Evolutionary conservation across 2,888 invertebrate genomes (phyloP).

Genomic region (Onchidella celtica): DNA sequence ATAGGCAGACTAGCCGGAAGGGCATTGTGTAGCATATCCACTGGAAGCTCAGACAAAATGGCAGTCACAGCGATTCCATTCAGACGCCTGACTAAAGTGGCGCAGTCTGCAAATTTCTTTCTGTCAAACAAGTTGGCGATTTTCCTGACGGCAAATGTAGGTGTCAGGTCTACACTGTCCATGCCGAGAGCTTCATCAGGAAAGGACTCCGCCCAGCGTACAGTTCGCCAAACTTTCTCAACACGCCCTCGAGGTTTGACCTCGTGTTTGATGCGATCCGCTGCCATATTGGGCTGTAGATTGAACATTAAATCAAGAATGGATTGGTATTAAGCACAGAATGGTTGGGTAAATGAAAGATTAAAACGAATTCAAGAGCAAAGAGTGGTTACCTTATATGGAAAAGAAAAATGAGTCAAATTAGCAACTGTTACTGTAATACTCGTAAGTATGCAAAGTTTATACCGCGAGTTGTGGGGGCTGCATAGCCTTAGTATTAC

Average conservation of each 20-base stretch:
- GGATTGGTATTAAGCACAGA: too few species aligned
- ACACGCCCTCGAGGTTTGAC: constrained; percentile 62
- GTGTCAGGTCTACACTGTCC: constrained; percentile 79
- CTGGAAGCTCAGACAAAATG: constrained; percentile 86
- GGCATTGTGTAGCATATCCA: constrained; percentile 93
- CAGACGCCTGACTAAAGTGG: constrained; percentile 89
- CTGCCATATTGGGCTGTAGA: constrained; percentile 48
- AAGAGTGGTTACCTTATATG: too few species aligned
- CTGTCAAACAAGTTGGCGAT: constrained; percentile 92
- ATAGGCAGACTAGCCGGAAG: constrained; percentile 93
- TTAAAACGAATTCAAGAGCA: too few species aligned
- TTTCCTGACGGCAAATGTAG: constrained; percentile 82
- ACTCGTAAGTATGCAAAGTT: too few species aligned
- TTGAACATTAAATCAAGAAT: too few species aligned
- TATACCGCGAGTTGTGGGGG: too few species aligned
- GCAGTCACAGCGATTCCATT: constrained; percentile 89
- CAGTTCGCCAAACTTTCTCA: constrained; percentile 68
- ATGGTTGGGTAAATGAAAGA: too few species aligned
- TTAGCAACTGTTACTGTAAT: too few species aligned
- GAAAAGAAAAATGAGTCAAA: too few species aligned
- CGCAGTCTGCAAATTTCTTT: constrained; percentile 90
- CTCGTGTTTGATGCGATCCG: constrained; percentile 64
- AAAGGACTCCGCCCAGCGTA: constrained; percentile 66
- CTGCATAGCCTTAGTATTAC: too few species aligned
- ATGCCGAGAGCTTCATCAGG: constrained; percentile 65